Evolutionary conservation across 2,113 vertebrate genomes (phyloP), one percentile per base, ranked within the genome.

Genomic region (Paratilapia polleni): DNA sequence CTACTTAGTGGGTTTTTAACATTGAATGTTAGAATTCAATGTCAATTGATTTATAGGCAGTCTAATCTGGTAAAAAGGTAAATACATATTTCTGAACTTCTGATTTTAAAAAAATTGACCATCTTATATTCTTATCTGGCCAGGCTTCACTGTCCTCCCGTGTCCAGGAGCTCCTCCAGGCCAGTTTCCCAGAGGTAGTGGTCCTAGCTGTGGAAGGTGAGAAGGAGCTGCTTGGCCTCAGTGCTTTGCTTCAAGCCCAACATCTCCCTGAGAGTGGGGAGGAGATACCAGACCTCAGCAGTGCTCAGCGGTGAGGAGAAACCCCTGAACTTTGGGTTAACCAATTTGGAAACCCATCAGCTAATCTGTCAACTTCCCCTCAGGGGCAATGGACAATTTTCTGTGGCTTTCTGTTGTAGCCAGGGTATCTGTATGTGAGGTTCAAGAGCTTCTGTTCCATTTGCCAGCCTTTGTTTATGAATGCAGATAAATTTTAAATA

Each of bases 141-240:
- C 61, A 99, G 98, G 93, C 77, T 90, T 95, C 95, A 1, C 93
- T 97, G 75, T 92, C 96, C 87, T 95, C 91, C 91, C 96, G 95
- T 77, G 94, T 98, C 91, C 97, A 97, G 83, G 94, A 95, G 94
- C 95, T 99, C 91, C 94, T 99, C 88, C 95, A 96, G 89, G 93
- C 87, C 86, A 97, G 96, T 93, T 99, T 99, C 93, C 97, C 97
- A 83, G 94, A 94, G 41, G 88, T 94, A 4, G 86, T 91, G 90
- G 82, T 96, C 80, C 81, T 91, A 81, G 92, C 94, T 88, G 84
- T 88, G 73, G 94, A 95, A 81, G 96, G 11, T 4, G 89, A 87
- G 62, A 81, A 86, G 70, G 83, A 89, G 28, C 94, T 96, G 88
- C 84, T 82, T 84, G 94, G 95, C 66, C 96, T 98, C 47, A 87